A percentile compares a stretch with the other conserved stretches of the same genome.
These are phyloP conservation scores for Castor canadensis DNA, from an alignment of 2,113 vertebrate genomes.

Conservation along the genomic window DNA sequence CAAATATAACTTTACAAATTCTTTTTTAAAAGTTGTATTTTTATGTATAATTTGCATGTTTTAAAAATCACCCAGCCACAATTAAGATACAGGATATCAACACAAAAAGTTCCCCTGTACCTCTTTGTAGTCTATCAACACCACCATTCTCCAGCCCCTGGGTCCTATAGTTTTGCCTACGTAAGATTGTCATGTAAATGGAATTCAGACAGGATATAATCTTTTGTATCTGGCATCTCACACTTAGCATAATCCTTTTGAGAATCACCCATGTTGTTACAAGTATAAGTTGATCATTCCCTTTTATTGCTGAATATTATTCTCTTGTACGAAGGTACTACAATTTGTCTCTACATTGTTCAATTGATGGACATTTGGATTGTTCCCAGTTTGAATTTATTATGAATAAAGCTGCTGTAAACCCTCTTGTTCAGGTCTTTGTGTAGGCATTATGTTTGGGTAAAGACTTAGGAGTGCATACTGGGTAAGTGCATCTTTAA, in stretches of 20 bases:
- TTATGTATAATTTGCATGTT: not conserved
- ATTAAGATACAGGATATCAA: not conserved
- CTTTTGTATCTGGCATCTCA: not conserved
- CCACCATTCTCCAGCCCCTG: not conserved
- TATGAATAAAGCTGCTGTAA: conserved; percentile 20
- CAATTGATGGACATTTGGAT: not conserved
- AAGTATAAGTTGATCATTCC: not conserved
- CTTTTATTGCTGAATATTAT: not conserved
- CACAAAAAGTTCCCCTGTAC: not conserved
- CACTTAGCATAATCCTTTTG: not conserved
- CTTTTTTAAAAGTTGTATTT: not conserved
- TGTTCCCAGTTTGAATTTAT: conserved; percentile 33
- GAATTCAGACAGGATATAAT: not conserved
- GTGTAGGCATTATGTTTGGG: not conserved
- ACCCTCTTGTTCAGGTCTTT: not conserved
- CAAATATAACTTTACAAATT: not conserved
- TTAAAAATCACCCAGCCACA: not conserved
- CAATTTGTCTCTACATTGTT: not conserved
- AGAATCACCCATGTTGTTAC: not conserved
- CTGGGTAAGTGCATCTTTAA: not conserved
- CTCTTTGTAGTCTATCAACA: not conserved
- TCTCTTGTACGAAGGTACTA: not conserved
- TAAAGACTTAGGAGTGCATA: not conserved
- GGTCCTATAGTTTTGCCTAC: not conserved
- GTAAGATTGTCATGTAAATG: not conserved